Conservation (phyloP, 2,888 invertebrate species). For the Conomelus anceps region DNA sequence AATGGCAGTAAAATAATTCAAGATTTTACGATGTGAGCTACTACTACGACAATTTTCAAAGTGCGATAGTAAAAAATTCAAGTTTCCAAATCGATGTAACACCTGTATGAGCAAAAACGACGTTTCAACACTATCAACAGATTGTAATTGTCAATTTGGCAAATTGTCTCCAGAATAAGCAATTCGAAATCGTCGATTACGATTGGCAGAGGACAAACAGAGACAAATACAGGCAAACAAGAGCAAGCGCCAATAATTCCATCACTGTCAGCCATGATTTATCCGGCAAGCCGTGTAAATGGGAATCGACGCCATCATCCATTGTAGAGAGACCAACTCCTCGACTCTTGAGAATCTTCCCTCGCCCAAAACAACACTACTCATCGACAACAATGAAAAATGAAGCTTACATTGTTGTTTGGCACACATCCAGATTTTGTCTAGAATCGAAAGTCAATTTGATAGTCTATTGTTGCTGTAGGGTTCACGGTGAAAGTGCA, state of each 20-base stretch:
- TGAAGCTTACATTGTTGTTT: neutral
- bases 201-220: neutral
- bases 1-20: no score
- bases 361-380: neutral
- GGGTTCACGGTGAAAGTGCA: neutral
- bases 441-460: neutral
- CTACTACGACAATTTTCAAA: neutral
- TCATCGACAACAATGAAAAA: neutral
- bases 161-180: neutral
- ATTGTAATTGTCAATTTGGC: neutral
- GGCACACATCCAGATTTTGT: neutral
- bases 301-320: neutral
- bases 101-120: neutral
- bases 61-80: neutral
- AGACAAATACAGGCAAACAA: no score
- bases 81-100: neutral
- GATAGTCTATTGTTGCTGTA: neutral
- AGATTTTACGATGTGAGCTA: neutral
- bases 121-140: neutral
- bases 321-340: neutral
- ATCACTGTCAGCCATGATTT: neutral
- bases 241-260: neutral
- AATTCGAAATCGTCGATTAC: neutral
- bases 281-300: neutral
- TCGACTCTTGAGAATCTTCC: neutral